Percentiles rank a stretch among this genome's conserved stretches.
phyloP scores from a whole-genome alignment of 2,888 invertebrate genomes.

The Sinhomidia bicolor region DNA sequence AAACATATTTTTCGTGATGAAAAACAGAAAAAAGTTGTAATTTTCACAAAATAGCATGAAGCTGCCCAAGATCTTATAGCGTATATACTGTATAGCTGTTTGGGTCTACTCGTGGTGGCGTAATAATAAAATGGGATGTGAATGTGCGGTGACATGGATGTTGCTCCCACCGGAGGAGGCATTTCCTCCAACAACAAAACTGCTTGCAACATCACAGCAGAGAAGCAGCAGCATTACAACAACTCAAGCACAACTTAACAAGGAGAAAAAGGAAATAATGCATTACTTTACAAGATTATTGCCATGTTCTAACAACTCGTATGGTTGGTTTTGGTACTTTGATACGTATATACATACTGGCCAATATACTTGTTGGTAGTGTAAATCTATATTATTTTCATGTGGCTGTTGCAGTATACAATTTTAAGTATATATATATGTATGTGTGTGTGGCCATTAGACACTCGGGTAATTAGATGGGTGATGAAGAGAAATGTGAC shows the following conservation, averaged over 20 bases:
- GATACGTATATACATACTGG: background rate
- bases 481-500: slow-evolving; percentile 80
- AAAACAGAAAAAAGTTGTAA: background rate
- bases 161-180: slow-evolving; percentile 64
- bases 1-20: background rate
- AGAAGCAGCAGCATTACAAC: background rate
- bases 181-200: slow-evolving; percentile 52
- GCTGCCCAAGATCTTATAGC: too few species aligned
- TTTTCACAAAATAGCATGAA: background rate
- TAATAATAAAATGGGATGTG: slow-evolving; percentile 63
- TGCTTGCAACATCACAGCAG: slow-evolving; percentile 24
- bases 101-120: background rate
- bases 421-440: background rate
- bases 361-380: background rate
- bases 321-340: slow-evolving; percentile 5
- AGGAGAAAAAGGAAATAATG: slow-evolving; percentile 35
- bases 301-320: slow-evolving; percentile 34
- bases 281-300: slow-evolving; percentile 51
- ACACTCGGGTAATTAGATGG: slow-evolving; percentile 77
- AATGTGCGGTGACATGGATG: slow-evolving; percentile 64
- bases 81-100: background rate
- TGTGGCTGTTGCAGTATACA: background rate
- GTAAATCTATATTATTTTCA: slow-evolving; percentile 30
- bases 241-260: slow-evolving; percentile 11
- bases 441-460: slow-evolving; percentile 75